A percentile compares a stretch with the other conserved stretches of the same genome.
Evolutionary conservation across 2,888 invertebrate genomes (phyloP).

Genomic region (Orthonevra nobilis): DNA sequence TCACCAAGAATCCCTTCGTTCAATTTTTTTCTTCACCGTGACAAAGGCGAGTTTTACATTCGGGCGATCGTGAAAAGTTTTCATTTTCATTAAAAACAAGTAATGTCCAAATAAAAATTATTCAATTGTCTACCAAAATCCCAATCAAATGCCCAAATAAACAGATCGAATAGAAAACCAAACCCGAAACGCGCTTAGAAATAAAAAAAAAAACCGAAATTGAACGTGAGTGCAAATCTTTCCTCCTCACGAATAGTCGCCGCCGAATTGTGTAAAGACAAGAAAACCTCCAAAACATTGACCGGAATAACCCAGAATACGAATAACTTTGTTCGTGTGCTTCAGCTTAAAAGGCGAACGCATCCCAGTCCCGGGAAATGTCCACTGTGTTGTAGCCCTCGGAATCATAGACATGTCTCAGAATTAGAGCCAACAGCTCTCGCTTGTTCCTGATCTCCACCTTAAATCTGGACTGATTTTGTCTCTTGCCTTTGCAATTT

Average conservation of each 20-base stretch:
- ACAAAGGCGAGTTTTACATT: slow-evolving; percentile 69
- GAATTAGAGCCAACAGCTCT: no score
- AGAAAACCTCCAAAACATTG: slow-evolving; percentile 52
- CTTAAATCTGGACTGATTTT: slow-evolving; percentile 53
- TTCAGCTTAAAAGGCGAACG: no score
- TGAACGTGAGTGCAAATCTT: slow-evolving; percentile 54
- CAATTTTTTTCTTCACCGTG: slow-evolving; percentile 67
- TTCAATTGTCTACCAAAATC: slow-evolving; percentile 28
- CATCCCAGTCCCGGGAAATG: neutral
- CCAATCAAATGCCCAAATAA: slow-evolving; percentile 41
- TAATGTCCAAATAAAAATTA: slow-evolving; percentile 52
- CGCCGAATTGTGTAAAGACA: slow-evolving; percentile 22
- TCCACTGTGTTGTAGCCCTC: neutral
- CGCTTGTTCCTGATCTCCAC: no score
- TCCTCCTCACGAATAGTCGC: slow-evolving; percentile 13
- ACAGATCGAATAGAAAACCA: slow-evolving; percentile 21
- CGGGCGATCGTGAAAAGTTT: slow-evolving; percentile 67
- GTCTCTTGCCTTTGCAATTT: slow-evolving; percentile 6
- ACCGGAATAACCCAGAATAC: slow-evolving; percentile 36
- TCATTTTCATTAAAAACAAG: slow-evolving; percentile 64
- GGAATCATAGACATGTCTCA: no score
- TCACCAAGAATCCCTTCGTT: slow-evolving; percentile 64
- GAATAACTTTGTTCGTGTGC: slow-evolving; percentile 3
- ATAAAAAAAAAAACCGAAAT: slow-evolving; percentile 11
- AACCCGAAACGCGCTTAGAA: slow-evolving; percentile 14